phyloP scores from a whole-genome alignment of 2,797 vertebrate genomes.

The Sarcoramphus papa region DNA sequence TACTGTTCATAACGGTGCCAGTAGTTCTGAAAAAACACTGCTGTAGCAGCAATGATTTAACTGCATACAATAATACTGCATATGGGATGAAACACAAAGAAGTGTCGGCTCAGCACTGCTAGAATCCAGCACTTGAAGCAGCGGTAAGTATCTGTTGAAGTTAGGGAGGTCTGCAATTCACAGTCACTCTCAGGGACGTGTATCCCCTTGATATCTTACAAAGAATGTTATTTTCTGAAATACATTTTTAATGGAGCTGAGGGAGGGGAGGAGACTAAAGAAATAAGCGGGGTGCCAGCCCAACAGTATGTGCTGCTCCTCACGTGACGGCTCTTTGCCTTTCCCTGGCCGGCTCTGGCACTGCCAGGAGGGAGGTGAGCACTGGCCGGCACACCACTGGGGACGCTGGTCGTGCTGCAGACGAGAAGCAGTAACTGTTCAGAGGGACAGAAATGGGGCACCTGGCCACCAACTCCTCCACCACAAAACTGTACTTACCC shows the following conservation, averaged over 20 bases:
- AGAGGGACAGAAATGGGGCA: background rate
- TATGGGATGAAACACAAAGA: background rate
- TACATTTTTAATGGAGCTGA: background rate
- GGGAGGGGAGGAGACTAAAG: background rate
- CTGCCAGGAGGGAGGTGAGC: background rate
- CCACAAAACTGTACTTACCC: background rate
- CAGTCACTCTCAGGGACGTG: background rate
- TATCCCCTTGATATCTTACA: background rate
- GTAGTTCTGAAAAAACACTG: background rate
- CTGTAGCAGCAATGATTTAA: background rate
- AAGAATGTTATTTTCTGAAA: background rate
- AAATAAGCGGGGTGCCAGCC: background rate
- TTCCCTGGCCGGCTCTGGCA: fast-evolving
- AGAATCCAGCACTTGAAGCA: background rate
- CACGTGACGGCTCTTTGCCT: background rate
- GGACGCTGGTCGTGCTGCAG: no score
- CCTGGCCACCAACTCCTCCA: background rate
- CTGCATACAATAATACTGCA: background rate
- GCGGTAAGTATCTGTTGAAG: background rate
- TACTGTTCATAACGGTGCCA: background rate
- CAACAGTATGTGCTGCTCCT: background rate
- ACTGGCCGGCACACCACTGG: fast-evolving
- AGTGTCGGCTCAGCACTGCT: background rate
- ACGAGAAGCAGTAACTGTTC: background rate
- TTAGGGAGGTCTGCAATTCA: background rate